Percentiles rank a stretch among this genome's conserved stretches.
These are phyloP conservation scores for Chrysaora quinquecirrha DNA, from an alignment of 30 jellyfish, hydroid and myxozoan species.

Conservation along the genomic window DNA sequence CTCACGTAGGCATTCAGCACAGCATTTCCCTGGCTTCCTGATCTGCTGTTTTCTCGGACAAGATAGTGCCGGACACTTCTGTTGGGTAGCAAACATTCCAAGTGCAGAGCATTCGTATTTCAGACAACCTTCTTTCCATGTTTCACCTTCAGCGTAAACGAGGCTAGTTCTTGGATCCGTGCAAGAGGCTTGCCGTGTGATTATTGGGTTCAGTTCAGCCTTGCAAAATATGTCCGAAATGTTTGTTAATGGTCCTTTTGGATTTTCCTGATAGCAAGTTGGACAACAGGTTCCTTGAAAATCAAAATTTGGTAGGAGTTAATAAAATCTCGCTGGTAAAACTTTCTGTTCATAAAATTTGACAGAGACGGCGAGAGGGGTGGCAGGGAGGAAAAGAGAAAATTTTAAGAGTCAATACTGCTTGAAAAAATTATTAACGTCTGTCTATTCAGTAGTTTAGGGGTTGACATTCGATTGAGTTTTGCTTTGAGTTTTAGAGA, in stretches of 20 bases:
- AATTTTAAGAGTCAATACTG: too few species aligned
- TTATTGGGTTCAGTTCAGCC: constrained; percentile 41
- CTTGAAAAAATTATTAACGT: too few species aligned
- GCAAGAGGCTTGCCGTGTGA: constrained; percentile 60
- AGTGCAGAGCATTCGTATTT: constrained; percentile 34
- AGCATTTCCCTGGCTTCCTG: constrained; percentile 53
- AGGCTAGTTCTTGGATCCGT: constrained; percentile 8
- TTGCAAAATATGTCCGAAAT: constrained; percentile 10
- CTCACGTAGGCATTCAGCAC: constrained; percentile 49
- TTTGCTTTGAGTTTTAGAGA: too few species aligned
- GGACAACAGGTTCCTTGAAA: constrained; percentile 77
- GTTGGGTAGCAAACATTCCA: constrained; percentile 39
- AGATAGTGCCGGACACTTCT: constrained; percentile 60
- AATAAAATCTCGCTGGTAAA: not conserved
- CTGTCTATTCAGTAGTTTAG: too few species aligned
- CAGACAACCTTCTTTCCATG: constrained; percentile 59
- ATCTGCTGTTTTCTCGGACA: constrained; percentile 44
- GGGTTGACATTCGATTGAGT: too few species aligned
- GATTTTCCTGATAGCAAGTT: constrained; percentile 38
- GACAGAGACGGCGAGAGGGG: too few species aligned
- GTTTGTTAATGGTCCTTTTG: constrained; percentile 62
- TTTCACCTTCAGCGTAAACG: constrained; percentile 79
- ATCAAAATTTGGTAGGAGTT: not conserved
- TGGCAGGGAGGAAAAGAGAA: too few species aligned
- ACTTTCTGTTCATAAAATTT: too few species aligned